Base-by-base conservation (phyloP, 2,113 vertebrate species). In the Myiagra hebetior region DNA sequence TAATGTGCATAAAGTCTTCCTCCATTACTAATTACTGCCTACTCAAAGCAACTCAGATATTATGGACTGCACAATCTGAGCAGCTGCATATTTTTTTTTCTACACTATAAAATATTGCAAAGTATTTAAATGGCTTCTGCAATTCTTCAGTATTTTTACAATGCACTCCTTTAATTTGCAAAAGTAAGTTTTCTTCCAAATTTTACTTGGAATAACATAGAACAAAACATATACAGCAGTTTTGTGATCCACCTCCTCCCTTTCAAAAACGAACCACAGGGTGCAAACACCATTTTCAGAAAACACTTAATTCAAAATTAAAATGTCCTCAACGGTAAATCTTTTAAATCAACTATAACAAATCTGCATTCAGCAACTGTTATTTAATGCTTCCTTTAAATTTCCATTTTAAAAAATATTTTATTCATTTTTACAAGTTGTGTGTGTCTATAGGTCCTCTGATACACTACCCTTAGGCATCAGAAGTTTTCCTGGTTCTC, bases 401-500 rank as follows among this genome's bases (percentile, higher is more conserved):
- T 76, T 87, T 85, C 33, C 72, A 89, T 63, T 69, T 1, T 4
- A 73, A 79, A 74, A 93, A 35, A 60, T 31, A 69, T 3, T 55
- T 49, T 76, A 72, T 72, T 79, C 47, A 47, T 89, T 95, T 95
- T 92, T 84, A 93, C 56, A 87, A 91, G 60, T 41, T 92, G 90
- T 93, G 77, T 67, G 72, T 89, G 50, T 70, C 95, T 95, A 41
- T 42, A 83, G 79, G 91, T 94, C 74, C 65, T 79, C 74, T 95
- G 94, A 96, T 80, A 97, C 63, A 89, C 42, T 94, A 96, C 70
- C 95, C 96, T 82, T 13, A 93, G 92, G 95, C 97, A 77, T 89
- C 63, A 96, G 93, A 95, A 96, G 91, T 95, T 97, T 97, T 97
- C 96, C 95, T 97, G 96, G 96, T 97, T 95, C 94, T 83, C 86